Conservation (phyloP, 2,888 invertebrate genomes). For the Leuctra nigra region DNA sequence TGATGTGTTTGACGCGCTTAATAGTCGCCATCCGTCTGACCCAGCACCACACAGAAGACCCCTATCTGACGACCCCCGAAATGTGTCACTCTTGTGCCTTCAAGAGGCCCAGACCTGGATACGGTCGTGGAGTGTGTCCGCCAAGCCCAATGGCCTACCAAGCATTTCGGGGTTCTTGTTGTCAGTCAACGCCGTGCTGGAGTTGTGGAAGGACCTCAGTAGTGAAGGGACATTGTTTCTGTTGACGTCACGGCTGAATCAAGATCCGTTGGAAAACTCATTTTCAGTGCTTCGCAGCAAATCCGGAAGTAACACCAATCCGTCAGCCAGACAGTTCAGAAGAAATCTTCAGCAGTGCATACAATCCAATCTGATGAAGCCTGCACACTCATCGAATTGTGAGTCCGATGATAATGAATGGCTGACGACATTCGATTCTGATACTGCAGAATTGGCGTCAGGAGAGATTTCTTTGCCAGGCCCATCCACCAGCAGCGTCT, state of each 20-base stretch:
- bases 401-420: conserved; percentile 10
- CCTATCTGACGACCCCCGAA: conserved; percentile 22
- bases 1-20: conserved; percentile 1
- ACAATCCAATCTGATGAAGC: conserved; percentile 2
- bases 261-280: conserved; percentile 32
- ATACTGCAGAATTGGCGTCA: not conserved
- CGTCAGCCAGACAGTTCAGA: conserved; percentile 27
- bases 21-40: not conserved
- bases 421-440: not conserved
- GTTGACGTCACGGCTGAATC: conserved; percentile 29
- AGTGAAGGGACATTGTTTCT: conserved; percentile 25
- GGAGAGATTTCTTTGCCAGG: not conserved
- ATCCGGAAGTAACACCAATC: conserved; percentile 30
- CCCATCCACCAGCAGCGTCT: not conserved
- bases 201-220: conserved; percentile 29
- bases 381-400: conserved; percentile 26
- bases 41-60: conserved; percentile 7
- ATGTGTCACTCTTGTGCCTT: not conserved
- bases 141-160: conserved; percentile 24
- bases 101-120: not conserved
- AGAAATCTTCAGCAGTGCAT: conserved; percentile 28
- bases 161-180: conserved; percentile 31
- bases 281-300: conserved; percentile 29
- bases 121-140: not conserved
- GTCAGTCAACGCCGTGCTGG: conserved; percentile 29